phyloP scores from a whole-genome alignment of 2,888 invertebrate genomes.

The Aelia acuminata region DNA sequence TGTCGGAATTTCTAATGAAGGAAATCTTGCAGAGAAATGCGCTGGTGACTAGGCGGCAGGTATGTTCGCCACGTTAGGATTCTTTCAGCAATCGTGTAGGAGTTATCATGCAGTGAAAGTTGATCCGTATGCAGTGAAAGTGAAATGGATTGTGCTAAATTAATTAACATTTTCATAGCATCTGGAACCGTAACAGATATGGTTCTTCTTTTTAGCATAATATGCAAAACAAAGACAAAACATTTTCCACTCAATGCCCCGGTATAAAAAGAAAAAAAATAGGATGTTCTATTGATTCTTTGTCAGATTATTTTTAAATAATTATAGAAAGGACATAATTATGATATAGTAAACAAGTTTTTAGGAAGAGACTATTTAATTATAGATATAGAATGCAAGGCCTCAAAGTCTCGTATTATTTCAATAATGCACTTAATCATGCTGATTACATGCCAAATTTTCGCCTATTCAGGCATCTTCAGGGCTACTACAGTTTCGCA shows the following conservation, averaged over 20 bases:
- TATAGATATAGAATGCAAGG: no score
- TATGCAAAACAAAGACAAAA: neutral
- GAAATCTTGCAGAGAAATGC: neutral
- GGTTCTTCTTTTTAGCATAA: neutral
- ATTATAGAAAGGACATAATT: no score
- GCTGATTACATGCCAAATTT: no score
- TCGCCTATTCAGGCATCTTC: no score
- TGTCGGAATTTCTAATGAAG: constrained; percentile 3
- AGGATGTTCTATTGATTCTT: no score
- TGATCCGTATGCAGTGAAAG: constrained; percentile 5
- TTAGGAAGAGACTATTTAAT: no score
- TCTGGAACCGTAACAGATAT: constrained; percentile 3
- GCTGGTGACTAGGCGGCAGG: neutral
- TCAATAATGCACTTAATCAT: no score
- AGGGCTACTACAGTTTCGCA: no score
- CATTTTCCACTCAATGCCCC: neutral
- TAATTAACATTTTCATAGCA: constrained; percentile 9
- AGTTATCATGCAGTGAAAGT: constrained; percentile 11
- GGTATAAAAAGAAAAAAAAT: no score
- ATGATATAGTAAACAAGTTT: no score
- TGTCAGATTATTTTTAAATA: no score
- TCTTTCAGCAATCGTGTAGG: neutral
- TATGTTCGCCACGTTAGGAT: neutral
- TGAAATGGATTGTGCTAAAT: constrained; percentile 41
- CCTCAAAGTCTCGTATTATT: no score